Conservation (phyloP, 2,797 vertebrate genomes). For the Gymnoscopelus microlampas region DNA sequence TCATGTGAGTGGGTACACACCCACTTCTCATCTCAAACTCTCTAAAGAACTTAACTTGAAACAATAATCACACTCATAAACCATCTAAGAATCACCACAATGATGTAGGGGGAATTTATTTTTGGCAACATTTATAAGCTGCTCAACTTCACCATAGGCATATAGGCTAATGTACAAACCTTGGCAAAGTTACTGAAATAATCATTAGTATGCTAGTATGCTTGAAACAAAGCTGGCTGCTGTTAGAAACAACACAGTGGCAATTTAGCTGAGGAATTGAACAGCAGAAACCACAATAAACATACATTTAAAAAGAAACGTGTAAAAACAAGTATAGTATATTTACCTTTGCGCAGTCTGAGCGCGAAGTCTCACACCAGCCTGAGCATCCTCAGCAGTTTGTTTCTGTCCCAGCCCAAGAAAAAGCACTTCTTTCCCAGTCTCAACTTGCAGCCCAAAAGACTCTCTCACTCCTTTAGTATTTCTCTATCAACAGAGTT, state of each 20-base stretch:
- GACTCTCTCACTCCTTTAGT: slow-evolving; percentile 68
- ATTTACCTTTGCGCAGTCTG: slow-evolving; percentile 77
- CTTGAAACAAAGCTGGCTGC: slow-evolving; percentile 3
- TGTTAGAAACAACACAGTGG: neutral
- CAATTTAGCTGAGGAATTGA: slow-evolving; percentile 19
- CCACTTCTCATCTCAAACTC: slow-evolving; percentile 61
- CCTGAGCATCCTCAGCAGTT: slow-evolving; percentile 82
- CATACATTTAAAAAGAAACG: neutral
- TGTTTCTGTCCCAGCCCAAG: slow-evolving; percentile 69
- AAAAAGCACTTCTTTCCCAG: slow-evolving; percentile 66
- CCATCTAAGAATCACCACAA: too few relatives aligned
- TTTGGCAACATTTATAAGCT: too few relatives aligned
- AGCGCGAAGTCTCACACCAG: slow-evolving; percentile 73
- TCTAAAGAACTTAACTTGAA: too few relatives aligned
- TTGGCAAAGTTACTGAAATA: neutral
- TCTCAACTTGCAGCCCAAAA: slow-evolving; percentile 62
- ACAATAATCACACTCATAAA: too few relatives aligned
- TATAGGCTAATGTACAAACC: slow-evolving; percentile 20
- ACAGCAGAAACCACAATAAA: neutral
- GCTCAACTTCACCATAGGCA: too few relatives aligned
- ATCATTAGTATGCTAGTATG: neutral
- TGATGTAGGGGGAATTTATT: too few relatives aligned
- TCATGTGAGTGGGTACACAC: slow-evolving; percentile 76
- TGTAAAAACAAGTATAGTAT: slow-evolving; percentile 11
- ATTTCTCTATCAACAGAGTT: slow-evolving; percentile 69